phyloP scores from a whole-genome alignment of 2,113 vertebrate species.

The Ochotona curzoniae region DNA sequence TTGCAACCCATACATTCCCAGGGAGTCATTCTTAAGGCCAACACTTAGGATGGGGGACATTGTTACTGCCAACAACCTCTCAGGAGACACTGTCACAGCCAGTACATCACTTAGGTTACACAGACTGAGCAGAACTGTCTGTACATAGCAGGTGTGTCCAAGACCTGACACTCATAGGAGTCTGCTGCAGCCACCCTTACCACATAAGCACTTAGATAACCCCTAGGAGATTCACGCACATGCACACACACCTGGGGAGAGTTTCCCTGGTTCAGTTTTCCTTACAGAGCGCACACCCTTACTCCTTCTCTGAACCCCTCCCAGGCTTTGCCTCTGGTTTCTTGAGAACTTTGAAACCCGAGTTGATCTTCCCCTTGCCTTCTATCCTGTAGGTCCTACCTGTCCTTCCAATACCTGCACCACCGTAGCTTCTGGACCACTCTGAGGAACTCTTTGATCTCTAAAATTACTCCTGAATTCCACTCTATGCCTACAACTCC shows the following conservation, averaged over 20 bases:
- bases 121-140: not conserved
- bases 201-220: not conserved
- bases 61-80: not conserved
- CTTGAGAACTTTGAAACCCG: not conserved
- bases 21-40: not conserved
- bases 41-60: not conserved
- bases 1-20: not conserved
- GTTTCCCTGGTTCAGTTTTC: not conserved
- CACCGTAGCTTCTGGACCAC: not conserved
- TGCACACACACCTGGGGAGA: not conserved
- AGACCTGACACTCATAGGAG: not conserved
- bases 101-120: not conserved
- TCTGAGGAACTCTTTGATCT: not conserved
- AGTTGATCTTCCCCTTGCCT: not conserved
- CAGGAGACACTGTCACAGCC: not conserved
- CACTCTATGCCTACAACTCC: not conserved
- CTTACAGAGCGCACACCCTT: not conserved
- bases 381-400: not conserved
- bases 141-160: constrained; percentile 4
- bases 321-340: not conserved
- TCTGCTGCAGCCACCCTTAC: not conserved
- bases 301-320: not conserved
- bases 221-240: not conserved
- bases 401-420: not conserved
- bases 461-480: constrained; percentile 29